phyloP scores from a whole-genome alignment of 2,888 invertebrate genomes.

The Beris morrisii region DNA sequence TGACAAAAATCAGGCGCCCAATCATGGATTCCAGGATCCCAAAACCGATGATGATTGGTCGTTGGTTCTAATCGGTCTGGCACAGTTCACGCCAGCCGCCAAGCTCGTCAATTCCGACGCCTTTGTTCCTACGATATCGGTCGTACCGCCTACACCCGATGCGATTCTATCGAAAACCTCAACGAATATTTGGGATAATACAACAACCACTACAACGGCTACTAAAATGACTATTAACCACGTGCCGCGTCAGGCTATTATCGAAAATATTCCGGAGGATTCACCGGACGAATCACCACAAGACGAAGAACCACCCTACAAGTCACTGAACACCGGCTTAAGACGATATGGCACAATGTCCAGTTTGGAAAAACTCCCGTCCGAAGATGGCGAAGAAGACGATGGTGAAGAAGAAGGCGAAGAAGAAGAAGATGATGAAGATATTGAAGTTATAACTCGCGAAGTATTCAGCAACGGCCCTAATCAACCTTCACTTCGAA shows the following conservation, averaged over 20 bases:
- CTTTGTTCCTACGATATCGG: constrained; percentile 68
- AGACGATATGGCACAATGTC: constrained; percentile 71
- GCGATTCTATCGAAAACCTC: constrained; percentile 52
- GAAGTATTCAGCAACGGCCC: constrained; percentile 35
- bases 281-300: constrained; percentile 71
- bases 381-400: constrained; percentile 46
- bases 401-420: constrained; percentile 39
- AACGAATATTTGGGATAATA: constrained; percentile 55
- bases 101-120: constrained; percentile 59
- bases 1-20: background rate
- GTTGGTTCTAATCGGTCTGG: constrained; percentile 68
- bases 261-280: constrained; percentile 60
- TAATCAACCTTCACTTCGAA: constrained; percentile 47
- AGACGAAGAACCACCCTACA: constrained; percentile 74
- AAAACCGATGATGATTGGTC: constrained; percentile 65
- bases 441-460: constrained; percentile 42
- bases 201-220: constrained; percentile 46
- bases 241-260: constrained; percentile 47
- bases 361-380: constrained; percentile 69
- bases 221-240: constrained; percentile 46
- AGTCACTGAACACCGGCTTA: constrained; percentile 62
- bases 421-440: constrained; percentile 39
- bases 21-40: constrained; percentile 36
- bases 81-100: constrained; percentile 59
- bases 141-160: constrained; percentile 76